Evolutionary conservation across 2,888 invertebrate species (phyloP).

Genomic region (Drosophila putrida): DNA sequence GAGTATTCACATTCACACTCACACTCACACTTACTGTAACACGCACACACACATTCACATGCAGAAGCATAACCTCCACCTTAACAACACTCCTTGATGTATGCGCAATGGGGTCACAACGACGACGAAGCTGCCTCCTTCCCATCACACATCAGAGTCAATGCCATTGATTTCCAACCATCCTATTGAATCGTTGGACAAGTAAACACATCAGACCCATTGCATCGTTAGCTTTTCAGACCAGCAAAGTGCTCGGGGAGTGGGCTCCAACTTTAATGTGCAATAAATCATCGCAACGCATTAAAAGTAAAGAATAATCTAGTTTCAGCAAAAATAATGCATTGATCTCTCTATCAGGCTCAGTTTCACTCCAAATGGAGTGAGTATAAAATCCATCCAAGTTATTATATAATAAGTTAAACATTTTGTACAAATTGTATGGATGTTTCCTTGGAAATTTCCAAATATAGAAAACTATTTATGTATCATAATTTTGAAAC

Average conservation of each 20-base stretch:
- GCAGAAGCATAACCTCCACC: conserved; percentile 4
- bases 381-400: too few relatives aligned
- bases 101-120: conserved; percentile 50
- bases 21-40: conserved; percentile 1
- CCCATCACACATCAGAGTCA: conserved; percentile 47
- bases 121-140: conserved; percentile 22
- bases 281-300: conserved; percentile 63
- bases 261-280: conserved; percentile 47
- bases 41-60: conserved; percentile 6
- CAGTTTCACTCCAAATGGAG: background rate
- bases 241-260: conserved; percentile 29
- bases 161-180: conserved; percentile 64
- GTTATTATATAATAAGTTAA: too few relatives aligned
- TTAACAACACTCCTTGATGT: conserved; percentile 44
- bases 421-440: too few relatives aligned
- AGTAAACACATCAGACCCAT: conserved; percentile 21
- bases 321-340: too few relatives aligned
- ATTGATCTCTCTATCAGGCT: too few relatives aligned
- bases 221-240: conserved; percentile 47
- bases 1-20: conserved; percentile 18
- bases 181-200: background rate
- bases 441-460: too few relatives aligned
- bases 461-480: too few relatives aligned
- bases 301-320: conserved; percentile 27
- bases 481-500: too few relatives aligned